Conservation (phyloP, 1,140 invertebrate species). For the Sycobia sp. region DNA sequence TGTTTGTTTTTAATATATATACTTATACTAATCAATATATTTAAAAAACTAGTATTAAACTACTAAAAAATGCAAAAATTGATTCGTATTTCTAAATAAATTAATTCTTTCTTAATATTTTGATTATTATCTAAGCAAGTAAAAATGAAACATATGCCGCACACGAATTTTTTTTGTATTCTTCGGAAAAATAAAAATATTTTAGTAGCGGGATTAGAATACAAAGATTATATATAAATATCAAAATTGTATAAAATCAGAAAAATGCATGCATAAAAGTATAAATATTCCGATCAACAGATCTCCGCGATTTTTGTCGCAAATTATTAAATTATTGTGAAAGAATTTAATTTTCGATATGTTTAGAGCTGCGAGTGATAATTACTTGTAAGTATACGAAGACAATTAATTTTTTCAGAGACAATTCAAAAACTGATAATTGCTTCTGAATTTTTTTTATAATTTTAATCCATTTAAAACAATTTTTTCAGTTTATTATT, state of each 20-base stretch:
- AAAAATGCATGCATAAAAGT: background rate
- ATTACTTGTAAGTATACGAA: too few species aligned
- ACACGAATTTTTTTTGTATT: slow-evolving; percentile 16
- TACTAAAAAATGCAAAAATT: too few species aligned
- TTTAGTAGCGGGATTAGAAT: background rate
- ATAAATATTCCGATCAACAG: slow-evolving; percentile 2
- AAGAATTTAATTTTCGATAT: slow-evolving; percentile 22
- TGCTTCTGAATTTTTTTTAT: slow-evolving; percentile 10
- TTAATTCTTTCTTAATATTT: too few species aligned
- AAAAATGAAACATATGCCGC: too few species aligned
- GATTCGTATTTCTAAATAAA: too few species aligned
- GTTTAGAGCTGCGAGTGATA: slow-evolving; percentile 6
- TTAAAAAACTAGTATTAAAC: too few species aligned
- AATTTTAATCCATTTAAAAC: slow-evolving; percentile 11
- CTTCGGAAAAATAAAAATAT: slow-evolving; percentile 4
- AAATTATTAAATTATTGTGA: slow-evolving; percentile 23
- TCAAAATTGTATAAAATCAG: background rate
- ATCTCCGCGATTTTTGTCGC: slow-evolving; percentile 25
- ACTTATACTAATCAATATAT: too few species aligned
- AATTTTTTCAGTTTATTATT: slow-evolving; percentile 21
- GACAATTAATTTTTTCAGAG: too few species aligned
- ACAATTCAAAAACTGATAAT: background rate
- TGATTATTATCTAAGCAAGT: too few species aligned
- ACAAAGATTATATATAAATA: background rate
- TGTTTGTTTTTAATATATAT: too few species aligned